Evolutionary conservation across 2,113 vertebrate species (phyloP), one percentile per base, ranked within the genome.

Genomic region (Campylomormyrus numenius): DNA sequence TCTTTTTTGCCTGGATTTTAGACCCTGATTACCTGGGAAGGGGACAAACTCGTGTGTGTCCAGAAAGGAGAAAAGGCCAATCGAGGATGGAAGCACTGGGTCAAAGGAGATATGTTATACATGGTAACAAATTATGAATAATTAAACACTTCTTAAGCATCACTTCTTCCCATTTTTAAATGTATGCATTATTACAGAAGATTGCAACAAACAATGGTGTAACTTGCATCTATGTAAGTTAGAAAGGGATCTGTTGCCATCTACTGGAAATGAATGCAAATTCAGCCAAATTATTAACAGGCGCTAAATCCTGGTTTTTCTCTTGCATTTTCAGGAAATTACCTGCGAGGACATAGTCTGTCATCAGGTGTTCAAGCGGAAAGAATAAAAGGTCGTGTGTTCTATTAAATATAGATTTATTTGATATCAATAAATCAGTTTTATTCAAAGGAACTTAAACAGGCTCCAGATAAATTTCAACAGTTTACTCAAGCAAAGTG

Each of bases 61-160:
- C 98, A 99, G 94, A 97, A 96, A 83, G 98, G 98, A 11, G 97
- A 99, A 70, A 99, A 99, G 92, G 94, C 95, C 0, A 98, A 99
- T 93, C 96, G 97, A 0, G 96, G 97, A 91, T 99, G 98, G 98
- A 98, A 94, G 91, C 97, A 98, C 74, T 99, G 98, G 98, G 95
- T 98, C 11, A 96, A 98, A 92, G 97, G 94, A 46, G 96, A 96
- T 91, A 94, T 97, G 92, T 94, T 99, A 66, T 92, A 97, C 89
- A 90, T 98, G 97, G 98, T 99, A 94, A 96, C 39, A 15, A 56
- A 56, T 58, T 39, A 24, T 42, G 31, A 35, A 89, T 24, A 46
- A 48, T 46, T 3, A 45, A 24, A n/a, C 45, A 11, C 19, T 85
- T 85, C 3, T 84, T n/a, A 84, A 84, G 39, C 83, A 39, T 48